Conservation (phyloP, 2,113 vertebrate species). For the Tenebrosternarchus preto region DNA sequence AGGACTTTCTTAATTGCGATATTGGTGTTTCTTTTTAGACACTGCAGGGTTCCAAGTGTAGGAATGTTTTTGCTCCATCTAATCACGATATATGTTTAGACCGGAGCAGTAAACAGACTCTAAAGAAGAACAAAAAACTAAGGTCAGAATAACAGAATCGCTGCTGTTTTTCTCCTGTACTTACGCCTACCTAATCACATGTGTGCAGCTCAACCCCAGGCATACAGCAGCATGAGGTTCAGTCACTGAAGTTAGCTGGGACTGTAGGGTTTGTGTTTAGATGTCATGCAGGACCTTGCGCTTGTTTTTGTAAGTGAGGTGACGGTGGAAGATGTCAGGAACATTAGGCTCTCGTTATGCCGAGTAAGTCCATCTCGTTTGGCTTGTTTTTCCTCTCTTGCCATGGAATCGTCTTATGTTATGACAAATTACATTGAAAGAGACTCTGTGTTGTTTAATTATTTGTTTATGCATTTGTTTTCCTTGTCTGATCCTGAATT, state of each 20-base stretch:
- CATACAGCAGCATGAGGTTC: slow-evolving; percentile 2
- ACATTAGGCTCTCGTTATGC: slow-evolving; percentile 70
- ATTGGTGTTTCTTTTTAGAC: background rate
- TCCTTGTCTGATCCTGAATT: background rate
- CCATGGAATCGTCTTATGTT: background rate
- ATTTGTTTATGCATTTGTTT: background rate
- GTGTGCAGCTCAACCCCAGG: slow-evolving; percentile 8
- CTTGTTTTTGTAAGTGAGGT: slow-evolving; percentile 65
- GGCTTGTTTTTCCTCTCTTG: slow-evolving; percentile 42
- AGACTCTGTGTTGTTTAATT: background rate
- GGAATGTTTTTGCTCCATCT: slow-evolving; percentile 79
- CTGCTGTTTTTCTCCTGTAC: too few relatives aligned
- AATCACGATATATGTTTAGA: slow-evolving; percentile 60
- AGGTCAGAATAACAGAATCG: too few relatives aligned
- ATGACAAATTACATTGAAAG: background rate
- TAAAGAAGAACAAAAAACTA: slow-evolving; percentile 38
- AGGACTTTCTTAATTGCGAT: background rate
- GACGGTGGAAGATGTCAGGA: slow-evolving; percentile 71
- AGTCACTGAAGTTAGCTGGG: background rate
- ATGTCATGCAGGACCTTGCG: slow-evolving; percentile 52
- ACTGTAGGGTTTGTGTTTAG: slow-evolving; percentile 11
- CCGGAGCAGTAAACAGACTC: slow-evolving; percentile 62
- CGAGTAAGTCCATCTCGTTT: slow-evolving; percentile 69
- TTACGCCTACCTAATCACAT: slow-evolving; percentile 9
- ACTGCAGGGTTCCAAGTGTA: slow-evolving; percentile 43